These are phyloP conservation scores for Felis chaus DNA, from an alignment of 2,113 vertebrate genomes.

Conservation along the genomic window DNA sequence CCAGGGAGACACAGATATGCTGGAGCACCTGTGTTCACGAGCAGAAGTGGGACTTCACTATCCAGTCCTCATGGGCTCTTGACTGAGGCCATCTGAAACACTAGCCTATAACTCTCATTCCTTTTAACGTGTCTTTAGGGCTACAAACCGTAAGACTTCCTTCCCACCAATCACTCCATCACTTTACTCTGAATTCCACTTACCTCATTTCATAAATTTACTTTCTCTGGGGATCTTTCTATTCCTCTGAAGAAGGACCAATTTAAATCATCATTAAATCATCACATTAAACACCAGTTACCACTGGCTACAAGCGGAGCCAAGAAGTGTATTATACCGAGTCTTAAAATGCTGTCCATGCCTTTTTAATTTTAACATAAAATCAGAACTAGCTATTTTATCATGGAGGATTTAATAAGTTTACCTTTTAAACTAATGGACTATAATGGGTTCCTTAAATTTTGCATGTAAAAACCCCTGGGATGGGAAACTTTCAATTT, in stretches of 20 bases:
- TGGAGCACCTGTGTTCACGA: background rate
- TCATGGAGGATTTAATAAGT: slow-evolving; percentile 74
- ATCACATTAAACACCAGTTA: slow-evolving; percentile 52
- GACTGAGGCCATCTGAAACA: background rate
- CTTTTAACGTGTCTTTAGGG: background rate
- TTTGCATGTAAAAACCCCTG: slow-evolving; percentile 72
- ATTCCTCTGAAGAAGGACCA: background rate
- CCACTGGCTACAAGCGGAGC: slow-evolving; percentile 25
- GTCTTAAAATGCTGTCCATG: slow-evolving; percentile 63
- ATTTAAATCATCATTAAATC: slow-evolving; percentile 64
- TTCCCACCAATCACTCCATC: background rate
- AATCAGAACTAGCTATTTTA: slow-evolving; percentile 72
- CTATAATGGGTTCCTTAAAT: slow-evolving; percentile 76
- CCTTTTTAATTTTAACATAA: slow-evolving; percentile 71
- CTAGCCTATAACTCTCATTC: background rate
- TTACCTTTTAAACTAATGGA: slow-evolving; percentile 72
- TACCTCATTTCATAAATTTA: slow-evolving; percentile 45
- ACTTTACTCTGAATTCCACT: slow-evolving; percentile 25
- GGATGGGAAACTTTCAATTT: slow-evolving; percentile 80
- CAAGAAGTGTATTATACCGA: slow-evolving; percentile 61
- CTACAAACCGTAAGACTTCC: background rate
- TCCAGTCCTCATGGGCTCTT: background rate
- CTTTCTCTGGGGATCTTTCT: slow-evolving; percentile 34
- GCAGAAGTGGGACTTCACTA: background rate
- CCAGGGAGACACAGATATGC: background rate